A percentile compares a stretch with the other conserved stretches of the same genome.
These are phyloP conservation scores for Menura novaehollandiae DNA, from an alignment of 2,113 vertebrate genomes.

Conservation along the genomic window DNA sequence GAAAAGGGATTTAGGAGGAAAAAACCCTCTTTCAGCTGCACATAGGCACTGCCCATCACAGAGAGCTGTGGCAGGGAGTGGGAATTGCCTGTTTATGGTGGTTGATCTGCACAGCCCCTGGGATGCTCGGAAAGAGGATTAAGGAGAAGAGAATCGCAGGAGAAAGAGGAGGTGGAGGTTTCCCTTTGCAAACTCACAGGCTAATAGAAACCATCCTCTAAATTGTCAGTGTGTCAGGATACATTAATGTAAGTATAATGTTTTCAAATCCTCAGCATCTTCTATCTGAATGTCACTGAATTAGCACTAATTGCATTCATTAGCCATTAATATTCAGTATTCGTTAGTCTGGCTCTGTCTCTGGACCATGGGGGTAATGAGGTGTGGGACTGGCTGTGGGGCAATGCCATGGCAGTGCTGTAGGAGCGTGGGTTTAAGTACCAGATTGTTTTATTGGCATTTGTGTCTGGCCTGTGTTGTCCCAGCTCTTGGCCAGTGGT, in stretches of 20 bases:
- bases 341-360: not conserved
- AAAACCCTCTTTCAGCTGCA: not conserved
- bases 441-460: not conserved
- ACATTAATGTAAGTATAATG: not conserved
- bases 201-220: slow-evolving; percentile 33
- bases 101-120: not conserved
- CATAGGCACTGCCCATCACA: not conserved
- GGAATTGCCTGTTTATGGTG: not conserved
- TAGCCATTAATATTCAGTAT: not conserved
- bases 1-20: not conserved
- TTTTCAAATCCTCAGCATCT: not conserved
- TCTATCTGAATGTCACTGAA: not conserved
- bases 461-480: not conserved
- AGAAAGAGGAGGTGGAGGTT: slow-evolving; percentile 6
- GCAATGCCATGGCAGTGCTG: not conserved
- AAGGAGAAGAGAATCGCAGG: not conserved
- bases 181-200: not conserved
- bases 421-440: not conserved
- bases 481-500: not conserved
- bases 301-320: not conserved
- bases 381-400: not conserved
- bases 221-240: slow-evolving; percentile 5
- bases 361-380: not conserved
- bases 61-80: not conserved
- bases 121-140: slow-evolving; percentile 4